Evolutionary conservation across 2,797 vertebrate species (phyloP), one percentile per base, ranked within the genome.

Genomic region (Falco columbarius): DNA sequence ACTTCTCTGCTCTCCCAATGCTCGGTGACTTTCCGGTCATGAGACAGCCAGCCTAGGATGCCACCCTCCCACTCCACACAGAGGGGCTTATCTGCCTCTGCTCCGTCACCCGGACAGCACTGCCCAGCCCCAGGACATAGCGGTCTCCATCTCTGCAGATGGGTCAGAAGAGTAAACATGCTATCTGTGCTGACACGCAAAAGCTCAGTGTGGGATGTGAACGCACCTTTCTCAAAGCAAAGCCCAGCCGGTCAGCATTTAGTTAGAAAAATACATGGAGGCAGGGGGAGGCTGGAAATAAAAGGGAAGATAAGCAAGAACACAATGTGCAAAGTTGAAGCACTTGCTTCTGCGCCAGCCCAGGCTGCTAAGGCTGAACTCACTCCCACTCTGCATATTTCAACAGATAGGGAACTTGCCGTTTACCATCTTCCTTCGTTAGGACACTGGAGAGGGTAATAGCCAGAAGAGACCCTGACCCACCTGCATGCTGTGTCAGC

Each of bases 1-100:
- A 3, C 40, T 59, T 16, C 46, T 14, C 56, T 9, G 23, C 49
- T 75, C 30, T 52, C 81, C 72, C 6, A 0, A 23, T 94, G 95
- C 92, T 96, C 90, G 12, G 95, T 90, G 95, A 95, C 95, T 86
- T 96, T 95, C 81, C 30, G 54, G 90, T 90, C 95, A 92, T 7
- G 54, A 90, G 87, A 49, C 94, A 91, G 86, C 14, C 44, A 40
- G 86, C 30, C 66, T 30, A 75, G 52, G 77, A 40, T 42, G 61
- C 16, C 58, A n/a, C 36, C 54, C 73, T 74, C 59, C 71, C 1
- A 9, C 75, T 88, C 59, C 1, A 0, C 2, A 6, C 9, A 10
- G 56, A 77, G 56, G 32, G 76, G 71, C 56, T 29, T 14, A 21
- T n/a, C 65, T 52, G 75, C 81, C n/a, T 3, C 29, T 3, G 6